Base-by-base conservation (phyloP, 2,888 invertebrate species). In the Eubasilissa splendida region DNA sequence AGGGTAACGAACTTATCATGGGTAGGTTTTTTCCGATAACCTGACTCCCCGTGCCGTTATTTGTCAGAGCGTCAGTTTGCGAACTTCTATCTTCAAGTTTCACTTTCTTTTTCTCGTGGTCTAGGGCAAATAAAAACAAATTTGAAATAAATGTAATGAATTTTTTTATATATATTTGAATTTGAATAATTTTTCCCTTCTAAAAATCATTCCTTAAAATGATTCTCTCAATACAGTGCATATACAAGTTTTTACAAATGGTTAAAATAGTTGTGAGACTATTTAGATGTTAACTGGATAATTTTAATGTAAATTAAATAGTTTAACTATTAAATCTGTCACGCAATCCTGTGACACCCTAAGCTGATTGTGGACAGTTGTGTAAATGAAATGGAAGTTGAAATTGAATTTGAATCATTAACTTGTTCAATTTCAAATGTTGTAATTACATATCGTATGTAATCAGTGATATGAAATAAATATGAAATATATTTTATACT, bases 71-170 rank as follows among this genome's bases (percentile, higher is more conserved):
- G n/a, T 83, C 83, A 10, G 83, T 83, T 75, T 83, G 83, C 5
- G 82, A 82, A 4, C 68, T 63, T 65, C 68, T 83, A 9, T 80
- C 82, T 60, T 83, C 83, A 31, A 75, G 31, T 60, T 81, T 83
- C 2, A 83, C 79, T 70, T 83, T 83, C 56, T 83, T 83, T 59
- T 77, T 81, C n/a, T 58, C 77, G 53, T 80, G 63, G 68, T 83
- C 83, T 79, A 80, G 73, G 65, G 79, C 80, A 56, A 14, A 31
- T 53, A 58, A 59, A 66, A 60, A 80, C 12, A 79, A 75, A 71
- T 33, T 10, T 56, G 42, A 65, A 58, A n/a, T 58, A 0, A 52
- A 42, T 42, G 31, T 50, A 42, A 50, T n/a, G 33, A 9, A n/a
- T 68, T 68, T 9, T 12, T 8, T 66, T 5, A 8, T 22, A 22